Conservation (phyloP, 2,888 invertebrate genomes). For the Nycteola revayana region DNA sequence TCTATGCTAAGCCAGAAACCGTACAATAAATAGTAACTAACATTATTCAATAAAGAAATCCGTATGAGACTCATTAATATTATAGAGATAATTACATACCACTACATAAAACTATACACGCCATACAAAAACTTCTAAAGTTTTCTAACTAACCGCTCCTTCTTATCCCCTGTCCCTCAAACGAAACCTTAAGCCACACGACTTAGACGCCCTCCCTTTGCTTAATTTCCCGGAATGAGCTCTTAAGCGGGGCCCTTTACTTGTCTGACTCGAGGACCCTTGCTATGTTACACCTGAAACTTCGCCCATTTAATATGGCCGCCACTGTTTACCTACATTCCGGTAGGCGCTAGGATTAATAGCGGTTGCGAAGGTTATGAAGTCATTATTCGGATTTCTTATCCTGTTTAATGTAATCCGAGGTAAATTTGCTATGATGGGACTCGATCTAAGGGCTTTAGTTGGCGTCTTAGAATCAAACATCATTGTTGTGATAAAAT, state of each 20-base stretch:
- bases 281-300: conserved; percentile 34
- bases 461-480: no score
- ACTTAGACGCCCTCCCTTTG: conserved; percentile 65
- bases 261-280: conserved; percentile 50
- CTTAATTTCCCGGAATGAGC: conserved; percentile 76
- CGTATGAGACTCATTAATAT: neutral
- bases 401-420: no score
- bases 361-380: conserved; percentile 7
- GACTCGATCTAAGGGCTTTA: no score
- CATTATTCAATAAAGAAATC: neutral
- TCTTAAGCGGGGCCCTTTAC: conserved; percentile 62
- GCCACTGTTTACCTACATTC: conserved; percentile 32
- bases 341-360: conserved; percentile 34
- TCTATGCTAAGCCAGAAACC: neutral
- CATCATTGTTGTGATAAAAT: no score
- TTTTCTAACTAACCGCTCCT: conserved; percentile 28
- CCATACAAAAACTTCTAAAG: neutral
- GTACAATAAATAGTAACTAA: neutral
- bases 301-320: conserved; percentile 33
- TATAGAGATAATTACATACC: neutral
- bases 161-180: conserved; percentile 20
- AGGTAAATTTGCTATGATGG: no score
- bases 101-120: no score
- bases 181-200: conserved; percentile 53
- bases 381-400: no score